phyloP scores from a whole-genome alignment of 2,113 vertebrate species.

The Scatophagus argus region DNA sequence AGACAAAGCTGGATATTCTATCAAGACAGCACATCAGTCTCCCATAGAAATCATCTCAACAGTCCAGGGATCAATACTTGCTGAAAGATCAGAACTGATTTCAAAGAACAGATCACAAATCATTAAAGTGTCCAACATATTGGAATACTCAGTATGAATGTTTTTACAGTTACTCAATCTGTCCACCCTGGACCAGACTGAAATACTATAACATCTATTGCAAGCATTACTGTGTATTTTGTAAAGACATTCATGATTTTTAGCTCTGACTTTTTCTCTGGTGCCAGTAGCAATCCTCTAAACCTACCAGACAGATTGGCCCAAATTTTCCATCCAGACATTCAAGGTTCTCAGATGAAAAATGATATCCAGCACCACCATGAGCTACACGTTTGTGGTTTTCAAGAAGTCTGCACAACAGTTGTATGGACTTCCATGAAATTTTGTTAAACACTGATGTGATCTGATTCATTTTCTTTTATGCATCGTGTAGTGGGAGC shows the following conservation, averaged over 20 bases:
- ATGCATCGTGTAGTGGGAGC: neutral
- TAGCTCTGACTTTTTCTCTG: neutral
- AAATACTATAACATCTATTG: too few species aligned
- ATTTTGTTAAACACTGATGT: neutral
- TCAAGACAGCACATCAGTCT: neutral
- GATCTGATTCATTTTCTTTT: too few species aligned
- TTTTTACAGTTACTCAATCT: neutral
- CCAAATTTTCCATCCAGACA: neutral
- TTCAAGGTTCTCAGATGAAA: neutral
- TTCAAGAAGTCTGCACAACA: too few species aligned
- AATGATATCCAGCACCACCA: neutral
- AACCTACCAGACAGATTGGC: neutral
- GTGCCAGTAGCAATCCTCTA: neutral
- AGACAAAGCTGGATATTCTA: neutral
- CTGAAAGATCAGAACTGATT: neutral
- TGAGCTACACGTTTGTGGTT: neutral
- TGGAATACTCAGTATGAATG: too few species aligned
- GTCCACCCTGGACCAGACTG: neutral
- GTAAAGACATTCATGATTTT: neutral
- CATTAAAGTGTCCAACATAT: too few species aligned
- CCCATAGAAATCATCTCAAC: neutral
- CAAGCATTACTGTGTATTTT: neutral
- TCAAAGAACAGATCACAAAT: too few species aligned
- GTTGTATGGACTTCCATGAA: neutral
- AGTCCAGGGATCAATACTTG: neutral